A percentile compares a stretch with the other conserved stretches of the same genome.
phyloP scores from a whole-genome alignment of 1,140 invertebrate species.

The Melitaea cinxia region DNA sequence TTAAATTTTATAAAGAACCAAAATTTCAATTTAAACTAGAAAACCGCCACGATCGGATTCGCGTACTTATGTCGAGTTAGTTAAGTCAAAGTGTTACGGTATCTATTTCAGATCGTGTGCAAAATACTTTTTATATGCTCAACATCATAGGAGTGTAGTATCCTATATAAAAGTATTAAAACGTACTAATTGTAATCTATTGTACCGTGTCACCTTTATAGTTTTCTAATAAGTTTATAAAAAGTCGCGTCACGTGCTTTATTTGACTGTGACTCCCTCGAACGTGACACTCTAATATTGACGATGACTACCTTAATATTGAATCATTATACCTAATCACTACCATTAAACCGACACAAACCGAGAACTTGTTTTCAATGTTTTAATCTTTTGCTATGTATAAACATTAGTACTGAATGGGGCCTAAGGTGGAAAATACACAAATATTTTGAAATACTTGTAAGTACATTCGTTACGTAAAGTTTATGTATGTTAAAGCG shows the following conservation, averaged over 20 bases:
- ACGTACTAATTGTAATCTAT: not conserved
- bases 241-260: not conserved
- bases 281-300: not conserved
- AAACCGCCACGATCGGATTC: too few relatives aligned
- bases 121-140: too few relatives aligned
- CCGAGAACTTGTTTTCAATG: not conserved
- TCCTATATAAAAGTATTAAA: not conserved
- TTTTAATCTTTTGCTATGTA: not conserved
- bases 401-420: not conserved
- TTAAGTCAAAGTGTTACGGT: too few relatives aligned
- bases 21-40: too few relatives aligned
- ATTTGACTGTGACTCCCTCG: not conserved
- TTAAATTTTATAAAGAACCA: too few relatives aligned
- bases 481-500: conserved; percentile 26
- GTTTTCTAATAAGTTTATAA: not conserved
- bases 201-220: not conserved
- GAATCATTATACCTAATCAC: not conserved
- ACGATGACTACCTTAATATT: not conserved
- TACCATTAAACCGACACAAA: not conserved
- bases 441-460: conserved; percentile 15
- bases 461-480: conserved; percentile 28
- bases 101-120: too few relatives aligned
- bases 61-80: too few relatives aligned
- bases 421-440: not conserved
- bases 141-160: too few relatives aligned